A percentile compares a stretch with the other conserved stretches of the same genome.
Conservation (phyloP, 35 echinoderm and acorn worm genomes). For the Ophiothrix spiculata region DNA sequence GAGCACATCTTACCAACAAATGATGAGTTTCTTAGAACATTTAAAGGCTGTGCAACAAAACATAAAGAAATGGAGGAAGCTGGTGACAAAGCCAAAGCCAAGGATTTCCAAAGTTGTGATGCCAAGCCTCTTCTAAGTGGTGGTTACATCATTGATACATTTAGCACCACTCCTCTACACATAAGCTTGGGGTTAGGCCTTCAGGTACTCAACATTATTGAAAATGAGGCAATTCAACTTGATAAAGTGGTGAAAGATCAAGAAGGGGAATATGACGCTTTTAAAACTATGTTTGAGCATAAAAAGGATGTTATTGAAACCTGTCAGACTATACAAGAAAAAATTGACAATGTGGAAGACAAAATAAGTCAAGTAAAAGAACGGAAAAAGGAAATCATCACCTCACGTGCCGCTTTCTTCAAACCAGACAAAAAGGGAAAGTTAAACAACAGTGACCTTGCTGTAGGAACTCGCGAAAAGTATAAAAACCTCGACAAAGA, state of each 20-base stretch:
- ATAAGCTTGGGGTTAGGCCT: background rate
- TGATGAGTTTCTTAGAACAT: background rate
- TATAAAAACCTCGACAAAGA: background rate
- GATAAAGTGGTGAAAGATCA: background rate
- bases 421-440: background rate
- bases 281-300: background rate
- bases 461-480: background rate
- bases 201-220: background rate
- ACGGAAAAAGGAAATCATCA: background rate
- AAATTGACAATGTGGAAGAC: background rate
- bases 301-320: background rate
- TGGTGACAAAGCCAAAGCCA: background rate
- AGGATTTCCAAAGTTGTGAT: background rate
- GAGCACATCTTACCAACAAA: background rate
- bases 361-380: background rate
- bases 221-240: background rate
- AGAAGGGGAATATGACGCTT: background rate
- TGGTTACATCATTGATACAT: background rate
- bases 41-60: background rate
- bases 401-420: background rate
- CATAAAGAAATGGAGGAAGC: background rate
- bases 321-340: background rate
- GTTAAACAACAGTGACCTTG: background rate
- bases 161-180: constrained; percentile 10
- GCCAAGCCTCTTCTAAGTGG: background rate